Conservation (phyloP, 2,888 invertebrate species). For the Bugulina stolonifera region DNA sequence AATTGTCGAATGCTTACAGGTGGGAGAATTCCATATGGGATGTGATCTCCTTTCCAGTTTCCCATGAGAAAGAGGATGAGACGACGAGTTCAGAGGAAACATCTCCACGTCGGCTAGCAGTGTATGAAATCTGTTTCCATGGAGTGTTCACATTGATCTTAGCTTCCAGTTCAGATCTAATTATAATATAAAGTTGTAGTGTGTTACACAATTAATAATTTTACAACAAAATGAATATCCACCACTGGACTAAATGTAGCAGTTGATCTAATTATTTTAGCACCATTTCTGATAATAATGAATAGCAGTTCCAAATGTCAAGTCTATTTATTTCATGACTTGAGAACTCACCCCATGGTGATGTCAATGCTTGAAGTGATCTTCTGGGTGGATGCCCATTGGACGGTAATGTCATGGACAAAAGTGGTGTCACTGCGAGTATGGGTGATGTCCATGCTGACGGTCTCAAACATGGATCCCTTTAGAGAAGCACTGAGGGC, state of each 20-base stretch:
- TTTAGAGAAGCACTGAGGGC: not conserved
- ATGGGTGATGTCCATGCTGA: not conserved
- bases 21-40: not conserved
- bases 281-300: too few relatives aligned
- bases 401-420: constrained; percentile 8
- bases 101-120: not conserved
- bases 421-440: not conserved
- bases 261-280: too few relatives aligned
- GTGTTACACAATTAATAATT: too few relatives aligned
- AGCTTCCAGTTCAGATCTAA: constrained; percentile 15
- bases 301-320: too few relatives aligned
- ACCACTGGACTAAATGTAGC: too few relatives aligned
- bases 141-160: not conserved
- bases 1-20: too few relatives aligned
- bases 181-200: too few relatives aligned
- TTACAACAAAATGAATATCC: too few relatives aligned
- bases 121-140: not conserved
- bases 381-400: constrained; percentile 23
- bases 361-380: constrained; percentile 3
- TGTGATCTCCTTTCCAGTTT: constrained; percentile 1
- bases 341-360: constrained; percentile 6
- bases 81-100: not conserved
- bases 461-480: not conserved
- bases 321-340: too few relatives aligned
- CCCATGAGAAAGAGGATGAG: constrained; percentile 14